Evolutionary conservation across 2,797 vertebrate genomes (phyloP), one percentile per base, ranked within the genome.

Genomic region (Lindbergichthys nudifrons): DNA sequence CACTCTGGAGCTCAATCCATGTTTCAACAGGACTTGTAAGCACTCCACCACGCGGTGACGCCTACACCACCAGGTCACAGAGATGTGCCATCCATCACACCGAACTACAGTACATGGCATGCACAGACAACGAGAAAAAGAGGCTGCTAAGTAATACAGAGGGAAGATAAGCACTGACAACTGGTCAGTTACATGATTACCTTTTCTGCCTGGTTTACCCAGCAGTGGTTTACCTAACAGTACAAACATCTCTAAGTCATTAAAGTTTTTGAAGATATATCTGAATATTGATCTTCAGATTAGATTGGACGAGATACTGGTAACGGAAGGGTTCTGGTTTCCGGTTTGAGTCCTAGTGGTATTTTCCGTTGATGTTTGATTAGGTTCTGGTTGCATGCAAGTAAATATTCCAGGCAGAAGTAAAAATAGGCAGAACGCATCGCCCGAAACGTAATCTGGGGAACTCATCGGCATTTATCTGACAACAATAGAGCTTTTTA

Each of bases 11-110:
- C 75, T 64, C 70, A 30, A 64, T 73, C 53, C 68, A 39, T 16
- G 53, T 69, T 75, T 62, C 66, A 78, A 61, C 65, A 50, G 45
- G 62, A 69, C 70, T 73, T 15, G 52, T 65, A 47, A 47, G 75
- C 65, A 66, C 80, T 86, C 66, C 59, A 80, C 2, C 65, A n/a
- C 47, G 32, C 21, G 6, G 36, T 18, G 71, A 84, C 60, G 82
- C 72, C 84, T 48, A 78, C 84, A 18, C 69, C 57, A 23, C 19
- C 71, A 8, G 77, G 75, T 82, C 75, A 62, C 56, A 68, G 65
- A 65, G 47, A 82, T 64, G 64, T 36, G 51, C 51, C 30, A 12
- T 39, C 76, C 51, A 79, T 65, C n/a, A 59, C 60, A 41, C 51
- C 50, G 47, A 72, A 72, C 47, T 39, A 23, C 69, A 69, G 71